phyloP scores from a whole-genome alignment of 2,113 vertebrate genomes.

The Anhinga rufa region DNA sequence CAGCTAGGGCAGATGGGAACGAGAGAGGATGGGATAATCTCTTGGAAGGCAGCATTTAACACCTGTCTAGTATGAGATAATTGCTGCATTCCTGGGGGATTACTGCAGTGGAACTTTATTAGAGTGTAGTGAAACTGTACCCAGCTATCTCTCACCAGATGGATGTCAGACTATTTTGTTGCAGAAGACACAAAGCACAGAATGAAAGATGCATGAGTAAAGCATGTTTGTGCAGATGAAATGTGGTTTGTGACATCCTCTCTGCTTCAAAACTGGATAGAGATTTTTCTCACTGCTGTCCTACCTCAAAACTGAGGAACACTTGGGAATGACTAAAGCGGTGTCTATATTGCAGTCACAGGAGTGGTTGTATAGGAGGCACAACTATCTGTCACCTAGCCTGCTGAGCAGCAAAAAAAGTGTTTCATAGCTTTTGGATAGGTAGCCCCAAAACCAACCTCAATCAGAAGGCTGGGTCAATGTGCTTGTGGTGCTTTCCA shows the following conservation, averaged over 20 bases:
- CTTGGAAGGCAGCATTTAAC: constrained; percentile 26
- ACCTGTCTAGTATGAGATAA: constrained; percentile 48
- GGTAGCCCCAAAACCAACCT: neutral
- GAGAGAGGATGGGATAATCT: constrained; percentile 42
- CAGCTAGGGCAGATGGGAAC: neutral
- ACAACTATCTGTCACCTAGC: neutral
- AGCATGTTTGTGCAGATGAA: neutral
- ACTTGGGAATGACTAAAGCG: neutral
- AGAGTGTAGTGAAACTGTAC: neutral
- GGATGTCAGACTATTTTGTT: neutral
- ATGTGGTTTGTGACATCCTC: neutral
- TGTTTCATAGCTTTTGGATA: neutral
- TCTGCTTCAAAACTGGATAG: neutral
- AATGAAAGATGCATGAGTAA: neutral
- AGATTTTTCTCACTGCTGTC: neutral
- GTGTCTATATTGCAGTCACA: neutral
- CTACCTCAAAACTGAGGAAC: neutral
- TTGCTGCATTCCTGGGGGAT: constrained; percentile 28
- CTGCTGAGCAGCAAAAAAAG: neutral
- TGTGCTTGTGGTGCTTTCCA: neutral
- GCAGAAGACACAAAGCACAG: neutral
- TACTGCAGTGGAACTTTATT: neutral
- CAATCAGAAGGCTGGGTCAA: neutral
- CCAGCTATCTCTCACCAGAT: neutral
- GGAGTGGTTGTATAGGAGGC: neutral